Evolutionary conservation across 2,113 vertebrate genomes (phyloP).

Genomic region (Synchiropus splendidus): DNA sequence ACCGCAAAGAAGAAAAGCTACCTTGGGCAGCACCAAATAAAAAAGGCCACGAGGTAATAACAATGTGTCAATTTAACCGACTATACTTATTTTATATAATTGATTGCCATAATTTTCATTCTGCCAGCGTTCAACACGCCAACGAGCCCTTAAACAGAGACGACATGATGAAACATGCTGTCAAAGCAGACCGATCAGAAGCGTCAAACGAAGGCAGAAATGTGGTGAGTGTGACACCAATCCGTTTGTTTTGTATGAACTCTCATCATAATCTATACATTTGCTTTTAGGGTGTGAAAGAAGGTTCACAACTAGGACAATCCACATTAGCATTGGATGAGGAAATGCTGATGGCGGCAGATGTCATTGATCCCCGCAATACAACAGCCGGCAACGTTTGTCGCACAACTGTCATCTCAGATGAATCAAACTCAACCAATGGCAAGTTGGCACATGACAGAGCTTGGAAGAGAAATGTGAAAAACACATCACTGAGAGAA

Average conservation of each 20-base stretch:
- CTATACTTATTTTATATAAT: not conserved
- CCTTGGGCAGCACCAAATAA: slow-evolving; percentile 63
- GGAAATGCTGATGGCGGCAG: slow-evolving; percentile 39
- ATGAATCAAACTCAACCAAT: not conserved
- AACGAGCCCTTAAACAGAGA: slow-evolving; percentile 28
- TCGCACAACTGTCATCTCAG: not conserved
- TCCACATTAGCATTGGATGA: slow-evolving; percentile 50
- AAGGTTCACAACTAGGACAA: slow-evolving; percentile 20
- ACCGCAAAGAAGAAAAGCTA: slow-evolving; percentile 55
- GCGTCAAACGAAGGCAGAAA: slow-evolving; percentile 1
- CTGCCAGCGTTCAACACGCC: slow-evolving; percentile 16
- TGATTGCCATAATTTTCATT: not conserved
- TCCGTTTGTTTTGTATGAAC: not conserved
- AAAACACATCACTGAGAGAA: slow-evolving; percentile 29
- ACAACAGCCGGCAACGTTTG: slow-evolving; percentile 2
- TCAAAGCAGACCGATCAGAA: slow-evolving; percentile 12
- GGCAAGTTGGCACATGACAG: not conserved
- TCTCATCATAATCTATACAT: not conserved
- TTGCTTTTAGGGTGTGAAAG: slow-evolving; percentile 27
- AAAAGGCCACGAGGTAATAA: slow-evolving; percentile 57
- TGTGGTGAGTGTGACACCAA: slow-evolving; percentile 29
- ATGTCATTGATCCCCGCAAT: slow-evolving; percentile 21
- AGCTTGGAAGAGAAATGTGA: slow-evolving; percentile 4
- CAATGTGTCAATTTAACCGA: slow-evolving; percentile 6
- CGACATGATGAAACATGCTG: slow-evolving; percentile 7